These are phyloP conservation scores for Sinonovacula constricta DNA, from an alignment of 1,140 invertebrate genomes.

Conservation along the genomic window DNA sequence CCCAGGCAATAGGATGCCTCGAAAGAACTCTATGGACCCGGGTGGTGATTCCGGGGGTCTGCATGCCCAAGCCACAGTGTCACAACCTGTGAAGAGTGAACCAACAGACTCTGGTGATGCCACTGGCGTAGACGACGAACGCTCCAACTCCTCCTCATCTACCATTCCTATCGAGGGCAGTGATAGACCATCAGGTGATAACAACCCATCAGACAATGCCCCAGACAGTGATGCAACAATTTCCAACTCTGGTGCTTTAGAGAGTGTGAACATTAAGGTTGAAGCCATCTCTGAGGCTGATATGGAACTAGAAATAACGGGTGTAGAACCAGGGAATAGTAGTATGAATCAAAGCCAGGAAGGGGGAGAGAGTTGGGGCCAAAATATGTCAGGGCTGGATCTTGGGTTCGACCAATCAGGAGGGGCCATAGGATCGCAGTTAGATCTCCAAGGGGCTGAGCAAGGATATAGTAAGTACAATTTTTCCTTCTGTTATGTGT, in stretches of 20 bases:
- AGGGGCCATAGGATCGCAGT: constrained; percentile 22
- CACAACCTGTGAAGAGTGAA: no score
- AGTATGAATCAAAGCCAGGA: background rate
- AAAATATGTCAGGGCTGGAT: constrained; percentile 15
- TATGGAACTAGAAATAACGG: constrained; percentile 46
- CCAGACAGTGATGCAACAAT: no score
- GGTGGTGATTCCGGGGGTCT: no score
- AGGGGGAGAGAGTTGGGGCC: constrained; percentile 26
- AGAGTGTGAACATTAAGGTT: constrained; percentile 30
- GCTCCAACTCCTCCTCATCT: constrained; percentile 32
- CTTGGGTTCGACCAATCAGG: constrained; percentile 1
- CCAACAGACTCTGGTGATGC: no score
- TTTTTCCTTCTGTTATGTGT: constrained; percentile 6
- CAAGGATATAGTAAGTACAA: constrained; percentile 41
- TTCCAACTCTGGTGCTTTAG: background rate
- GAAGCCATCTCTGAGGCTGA: constrained; percentile 43
- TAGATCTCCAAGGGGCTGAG: constrained; percentile 2
- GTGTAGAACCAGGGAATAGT: constrained; percentile 34
- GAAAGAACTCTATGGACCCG: no score
- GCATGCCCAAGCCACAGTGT: no score
- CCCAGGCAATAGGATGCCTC: constrained; percentile 12
- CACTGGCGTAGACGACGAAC: constrained; percentile 13
- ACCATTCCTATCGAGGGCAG: constrained; percentile 17
- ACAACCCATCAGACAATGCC: background rate
- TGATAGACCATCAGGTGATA: background rate